phyloP scores from a whole-genome alignment of 2,888 invertebrate species.

The Lucinisca nassula region DNA sequence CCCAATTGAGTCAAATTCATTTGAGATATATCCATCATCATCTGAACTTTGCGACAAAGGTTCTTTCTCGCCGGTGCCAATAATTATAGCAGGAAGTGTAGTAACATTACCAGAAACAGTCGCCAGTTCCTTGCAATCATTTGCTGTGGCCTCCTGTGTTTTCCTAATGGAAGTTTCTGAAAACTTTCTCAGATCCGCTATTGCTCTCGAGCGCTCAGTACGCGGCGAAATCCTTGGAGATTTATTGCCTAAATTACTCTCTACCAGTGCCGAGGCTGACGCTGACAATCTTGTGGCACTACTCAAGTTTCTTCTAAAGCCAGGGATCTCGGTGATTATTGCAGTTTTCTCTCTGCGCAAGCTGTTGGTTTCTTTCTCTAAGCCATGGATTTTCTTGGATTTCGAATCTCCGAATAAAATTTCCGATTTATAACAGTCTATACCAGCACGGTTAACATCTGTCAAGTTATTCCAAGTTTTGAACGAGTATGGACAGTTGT shows the following conservation, averaged over 20 bases:
- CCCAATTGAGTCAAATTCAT: neutral
- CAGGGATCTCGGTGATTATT: neutral
- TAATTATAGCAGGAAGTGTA: too few species aligned
- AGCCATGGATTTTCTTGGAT: neutral
- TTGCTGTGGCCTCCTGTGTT: neutral
- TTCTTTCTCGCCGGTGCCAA: too few species aligned
- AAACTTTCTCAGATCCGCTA: neutral
- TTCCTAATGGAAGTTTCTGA: neutral
- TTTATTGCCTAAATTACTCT: neutral
- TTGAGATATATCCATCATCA: neutral
- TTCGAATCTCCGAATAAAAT: neutral
- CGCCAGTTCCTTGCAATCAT: neutral
- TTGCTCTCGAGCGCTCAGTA: neutral
- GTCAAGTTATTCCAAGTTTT: constrained; percentile 54
- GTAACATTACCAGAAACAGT: too few species aligned
- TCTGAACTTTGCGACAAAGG: too few species aligned
- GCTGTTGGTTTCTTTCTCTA: too few species aligned
- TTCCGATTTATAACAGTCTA: constrained; percentile 55
- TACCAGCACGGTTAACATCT: constrained; percentile 23
- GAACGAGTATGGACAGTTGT: constrained; percentile 45
- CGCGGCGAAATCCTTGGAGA: neutral
- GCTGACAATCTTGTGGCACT: neutral
- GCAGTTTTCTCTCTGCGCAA: too few species aligned
- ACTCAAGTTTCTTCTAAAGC: neutral
- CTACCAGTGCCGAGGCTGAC: neutral